Evolutionary conservation across 1,140 invertebrate species (phyloP).

Genomic region (Yoshiicerus persimilis): DNA sequence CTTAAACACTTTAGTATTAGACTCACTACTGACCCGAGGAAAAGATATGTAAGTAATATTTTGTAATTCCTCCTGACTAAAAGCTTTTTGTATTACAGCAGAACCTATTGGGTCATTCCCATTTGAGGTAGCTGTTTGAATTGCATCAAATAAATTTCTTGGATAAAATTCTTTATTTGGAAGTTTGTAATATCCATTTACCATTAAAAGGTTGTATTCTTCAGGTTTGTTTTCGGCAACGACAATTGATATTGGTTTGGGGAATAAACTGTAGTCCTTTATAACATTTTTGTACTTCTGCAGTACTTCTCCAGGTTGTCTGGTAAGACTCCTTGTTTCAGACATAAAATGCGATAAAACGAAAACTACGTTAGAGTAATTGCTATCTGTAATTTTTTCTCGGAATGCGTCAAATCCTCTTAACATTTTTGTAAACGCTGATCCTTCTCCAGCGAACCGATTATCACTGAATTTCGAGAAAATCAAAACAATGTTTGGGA

Average conservation of each 20-base stretch:
- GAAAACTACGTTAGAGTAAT: neutral
- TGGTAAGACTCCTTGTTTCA: neutral
- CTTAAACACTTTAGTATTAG: neutral
- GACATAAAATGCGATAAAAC: neutral
- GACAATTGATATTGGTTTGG: neutral
- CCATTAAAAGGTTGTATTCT: neutral
- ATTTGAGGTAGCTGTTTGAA: neutral
- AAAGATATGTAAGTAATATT: neutral
- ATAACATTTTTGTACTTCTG: neutral
- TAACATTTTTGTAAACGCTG: neutral
- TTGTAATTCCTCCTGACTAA: neutral
- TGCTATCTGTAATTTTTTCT: neutral
- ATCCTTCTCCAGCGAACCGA: neutral
- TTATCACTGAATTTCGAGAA: neutral
- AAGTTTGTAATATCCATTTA: neutral
- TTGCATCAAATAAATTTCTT: constrained; percentile 5
- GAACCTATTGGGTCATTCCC: neutral
- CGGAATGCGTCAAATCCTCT: neutral
- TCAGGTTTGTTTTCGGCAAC: neutral
- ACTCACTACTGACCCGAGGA: neutral
- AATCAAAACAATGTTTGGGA: constrained; percentile 8
- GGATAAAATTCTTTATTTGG: constrained; percentile 17
- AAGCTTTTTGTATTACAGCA: neutral
- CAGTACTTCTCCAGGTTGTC: neutral
- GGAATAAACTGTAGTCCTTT: neutral